Evolutionary conservation across 2,113 vertebrate genomes (phyloP).

Genomic region (Callithrix jacchus): DNA sequence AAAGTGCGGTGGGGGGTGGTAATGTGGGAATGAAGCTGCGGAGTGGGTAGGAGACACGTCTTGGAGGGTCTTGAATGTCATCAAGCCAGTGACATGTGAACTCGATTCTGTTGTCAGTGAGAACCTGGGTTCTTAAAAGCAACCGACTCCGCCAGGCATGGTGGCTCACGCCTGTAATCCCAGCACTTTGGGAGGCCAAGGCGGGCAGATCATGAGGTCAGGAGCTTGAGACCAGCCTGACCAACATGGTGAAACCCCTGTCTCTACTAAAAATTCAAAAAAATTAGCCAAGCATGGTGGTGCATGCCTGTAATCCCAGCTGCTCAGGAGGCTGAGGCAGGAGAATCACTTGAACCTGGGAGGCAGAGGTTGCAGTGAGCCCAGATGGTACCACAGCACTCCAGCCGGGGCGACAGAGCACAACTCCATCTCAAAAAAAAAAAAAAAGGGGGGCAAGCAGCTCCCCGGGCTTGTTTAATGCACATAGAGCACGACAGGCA

Average conservation of each 20-base stretch:
- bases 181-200: neutral
- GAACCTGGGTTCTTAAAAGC: no score
- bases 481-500: neutral
- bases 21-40: neutral
- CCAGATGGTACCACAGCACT: neutral
- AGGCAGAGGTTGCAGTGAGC: neutral
- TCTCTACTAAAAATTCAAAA: neutral
- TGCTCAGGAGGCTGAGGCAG: neutral
- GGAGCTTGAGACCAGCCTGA: neutral
- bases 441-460: no score
- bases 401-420: neutral
- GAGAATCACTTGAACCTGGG: no score
- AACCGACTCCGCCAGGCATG: no score
- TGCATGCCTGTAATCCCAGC: neutral
- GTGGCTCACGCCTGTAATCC: neutral
- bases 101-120: neutral
- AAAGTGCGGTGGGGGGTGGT: neutral
- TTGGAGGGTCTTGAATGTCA: neutral
- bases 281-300: neutral
- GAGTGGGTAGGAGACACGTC: accelerated
- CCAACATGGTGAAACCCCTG: neutral
- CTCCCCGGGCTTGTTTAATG: no score
- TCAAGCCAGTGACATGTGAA: accelerated
- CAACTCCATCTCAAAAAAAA: neutral
- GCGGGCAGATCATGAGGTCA: neutral